Evolutionary conservation across 1,140 invertebrate species (phyloP).

Genomic region (Heliconius hewitsoni): DNA sequence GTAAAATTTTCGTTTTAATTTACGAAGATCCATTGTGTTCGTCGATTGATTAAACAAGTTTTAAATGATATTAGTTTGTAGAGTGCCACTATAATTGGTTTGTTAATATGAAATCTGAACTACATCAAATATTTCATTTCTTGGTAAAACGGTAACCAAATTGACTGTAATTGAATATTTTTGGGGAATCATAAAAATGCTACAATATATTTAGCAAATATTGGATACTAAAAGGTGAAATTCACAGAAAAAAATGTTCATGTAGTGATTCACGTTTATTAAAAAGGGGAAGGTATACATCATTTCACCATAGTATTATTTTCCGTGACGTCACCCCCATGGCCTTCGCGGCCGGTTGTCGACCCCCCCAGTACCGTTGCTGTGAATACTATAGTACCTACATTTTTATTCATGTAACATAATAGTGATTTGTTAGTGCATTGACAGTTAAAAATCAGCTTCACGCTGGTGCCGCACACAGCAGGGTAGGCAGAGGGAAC

Average conservation of each 20-base stretch:
- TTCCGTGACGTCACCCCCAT: slow-evolving; percentile 60
- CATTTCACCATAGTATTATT: slow-evolving; percentile 35
- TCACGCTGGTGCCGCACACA: too few species aligned
- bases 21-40: not conserved
- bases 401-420: slow-evolving; percentile 6
- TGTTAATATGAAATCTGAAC: not conserved
- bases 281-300: slow-evolving; percentile 26
- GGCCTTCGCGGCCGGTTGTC: slow-evolving; percentile 66
- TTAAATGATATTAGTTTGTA: not conserved
- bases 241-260: slow-evolving; percentile 10
- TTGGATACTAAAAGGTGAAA: not conserved
- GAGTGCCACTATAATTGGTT: not conserved
- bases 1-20: not conserved
- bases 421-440: not conserved
- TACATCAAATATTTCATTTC: not conserved
- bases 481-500: too few species aligned
- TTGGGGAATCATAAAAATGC: not conserved
- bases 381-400: slow-evolving; percentile 42
- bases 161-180: not conserved
- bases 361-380: slow-evolving; percentile 57
- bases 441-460: not conserved
- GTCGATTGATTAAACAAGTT: not conserved
- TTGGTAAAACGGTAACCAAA: not conserved
- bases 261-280: slow-evolving; percentile 25
- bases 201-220: slow-evolving; percentile 2